Evolutionary conservation across 2,888 invertebrate genomes (phyloP), one percentile per base, ranked within the genome.

Genomic region (Ischnus inquisitorius): DNA sequence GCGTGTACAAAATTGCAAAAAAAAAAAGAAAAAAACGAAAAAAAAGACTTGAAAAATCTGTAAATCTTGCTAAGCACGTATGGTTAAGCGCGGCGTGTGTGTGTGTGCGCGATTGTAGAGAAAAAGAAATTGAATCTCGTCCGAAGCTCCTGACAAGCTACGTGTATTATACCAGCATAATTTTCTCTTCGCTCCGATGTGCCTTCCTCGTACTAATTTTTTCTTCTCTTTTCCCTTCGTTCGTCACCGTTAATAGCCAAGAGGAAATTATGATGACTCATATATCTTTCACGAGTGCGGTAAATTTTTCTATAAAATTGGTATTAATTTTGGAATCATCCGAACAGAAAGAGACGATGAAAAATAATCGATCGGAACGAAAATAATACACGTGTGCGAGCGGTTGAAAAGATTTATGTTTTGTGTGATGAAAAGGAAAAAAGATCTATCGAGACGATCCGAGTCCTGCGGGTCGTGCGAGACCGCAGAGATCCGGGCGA

Each of bases 21-120:
- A 14, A 39, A 25, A 25, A 57, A 60, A 60, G 1, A 60, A 22
- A 60, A 62, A 10, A 16, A 34, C 65, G 10, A 16, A 48, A 65
- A 54, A 57, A 76, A 48, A 48, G 57, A 57, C 39, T 34, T 34
- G 8, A 48, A 54, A 54, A 54, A 54, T 54, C 54, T 60, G 71
- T 62, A 62, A 39, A 68, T 77, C 46, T 67, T 60, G 34, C 68
- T 69, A 90, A 88, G 90, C 90, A 90, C 89, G 88, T 89, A 90
- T 91, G 91, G 91, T 91, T 88, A 90, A 90, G 92, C 91, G 90
- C 91, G 92, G 90, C 91, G 88, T 89, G 91, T 90, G 85, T 85
- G 85, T 88, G 89, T 84, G 88, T 75, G 89, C 83, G 81, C 76
- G 72, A 74, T 54, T 25, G 62, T 84, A 81, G 57, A 67, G 64